Conservation (phyloP, 2,888 invertebrate species). For the Sarcophaga variegata region DNA sequence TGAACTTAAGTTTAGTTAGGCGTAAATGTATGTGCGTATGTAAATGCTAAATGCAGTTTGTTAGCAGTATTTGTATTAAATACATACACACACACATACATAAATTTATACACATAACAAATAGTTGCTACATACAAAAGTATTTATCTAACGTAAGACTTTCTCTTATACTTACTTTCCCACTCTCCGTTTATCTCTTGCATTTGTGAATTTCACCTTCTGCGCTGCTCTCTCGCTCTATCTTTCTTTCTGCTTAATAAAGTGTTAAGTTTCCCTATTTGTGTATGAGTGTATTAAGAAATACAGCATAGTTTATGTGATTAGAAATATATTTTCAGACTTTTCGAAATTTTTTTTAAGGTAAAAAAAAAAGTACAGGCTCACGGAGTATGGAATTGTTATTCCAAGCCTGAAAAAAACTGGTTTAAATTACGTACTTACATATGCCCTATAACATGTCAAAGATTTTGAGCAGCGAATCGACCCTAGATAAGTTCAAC, state of each 20-base stretch:
- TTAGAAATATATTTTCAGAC: not conserved
- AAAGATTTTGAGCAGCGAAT: too few relatives aligned
- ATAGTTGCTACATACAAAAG: not conserved
- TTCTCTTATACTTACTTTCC: not conserved
- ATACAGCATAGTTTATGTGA: not conserved
- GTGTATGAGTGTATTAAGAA: constrained; percentile 11
- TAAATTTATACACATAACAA: not conserved
- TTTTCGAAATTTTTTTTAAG: too few relatives aligned
- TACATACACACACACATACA: not conserved
- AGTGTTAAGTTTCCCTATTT: constrained; percentile 57
- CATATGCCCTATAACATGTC: too few relatives aligned
- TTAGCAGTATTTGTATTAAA: not conserved
- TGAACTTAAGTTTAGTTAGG: not conserved
- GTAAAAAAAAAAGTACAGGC: too few relatives aligned
- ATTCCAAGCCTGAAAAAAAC: too few relatives aligned
- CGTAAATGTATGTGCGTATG: not conserved
- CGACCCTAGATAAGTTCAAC: too few relatives aligned
- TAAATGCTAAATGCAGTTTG: not conserved
- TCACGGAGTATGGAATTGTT: too few relatives aligned
- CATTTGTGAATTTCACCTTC: not conserved
- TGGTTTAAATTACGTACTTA: too few relatives aligned
- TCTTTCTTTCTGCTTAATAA: constrained; percentile 51
- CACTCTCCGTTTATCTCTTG: not conserved
- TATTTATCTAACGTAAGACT: not conserved
- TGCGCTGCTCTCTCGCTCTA: not conserved